Percentiles rank a stretch among this genome's conserved stretches.
Conservation (phyloP, 1,140 invertebrate genomes). For the Drosophila quadrilineata region DNA sequence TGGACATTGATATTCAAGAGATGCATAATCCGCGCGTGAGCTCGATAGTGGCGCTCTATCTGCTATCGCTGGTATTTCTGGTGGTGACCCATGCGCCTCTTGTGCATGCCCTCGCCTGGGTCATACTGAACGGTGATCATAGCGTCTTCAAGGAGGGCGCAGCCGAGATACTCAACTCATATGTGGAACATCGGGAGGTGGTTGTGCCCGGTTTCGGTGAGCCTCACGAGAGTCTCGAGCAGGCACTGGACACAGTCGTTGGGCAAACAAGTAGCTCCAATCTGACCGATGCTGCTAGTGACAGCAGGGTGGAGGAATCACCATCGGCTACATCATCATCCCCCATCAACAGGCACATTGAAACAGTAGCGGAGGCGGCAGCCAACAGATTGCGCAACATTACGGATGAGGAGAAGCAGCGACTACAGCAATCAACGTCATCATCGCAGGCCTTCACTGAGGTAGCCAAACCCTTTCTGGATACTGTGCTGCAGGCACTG, state of each 20-base stretch:
- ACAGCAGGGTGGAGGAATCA: constrained; percentile 53
- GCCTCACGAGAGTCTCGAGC: constrained; percentile 85
- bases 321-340: constrained; percentile 34
- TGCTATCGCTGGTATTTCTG: constrained; percentile 97
- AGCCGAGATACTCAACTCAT: constrained; percentile 89
- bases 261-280: constrained; percentile 42
- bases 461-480: constrained; percentile 88
- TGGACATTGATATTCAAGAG: constrained; percentile 82
- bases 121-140: constrained; percentile 91
- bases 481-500: constrained; percentile 92
- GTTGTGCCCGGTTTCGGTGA: constrained; percentile 81
- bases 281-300: constrained; percentile 44
- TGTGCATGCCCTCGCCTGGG: constrained; percentile 93
- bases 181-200: constrained; percentile 83
- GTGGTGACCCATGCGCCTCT: constrained; percentile 95
- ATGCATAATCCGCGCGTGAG: constrained; percentile 88
- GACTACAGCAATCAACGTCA: constrained; percentile 81
- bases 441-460: constrained; percentile 28
- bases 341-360: constrained; percentile 22
- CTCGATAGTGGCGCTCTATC: constrained; percentile 94
- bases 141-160: constrained; percentile 87
- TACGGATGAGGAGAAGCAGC: constrained; percentile 96
- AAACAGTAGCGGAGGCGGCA: constrained; percentile 22
- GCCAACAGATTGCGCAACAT: constrained; percentile 85
- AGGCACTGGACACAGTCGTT: constrained; percentile 83